Percentiles rank a stretch among this genome's conserved stretches.
These are phyloP conservation scores for Pachycephala philippinensis DNA, from an alignment of 2,113 vertebrate genomes.

Conservation along the genomic window DNA sequence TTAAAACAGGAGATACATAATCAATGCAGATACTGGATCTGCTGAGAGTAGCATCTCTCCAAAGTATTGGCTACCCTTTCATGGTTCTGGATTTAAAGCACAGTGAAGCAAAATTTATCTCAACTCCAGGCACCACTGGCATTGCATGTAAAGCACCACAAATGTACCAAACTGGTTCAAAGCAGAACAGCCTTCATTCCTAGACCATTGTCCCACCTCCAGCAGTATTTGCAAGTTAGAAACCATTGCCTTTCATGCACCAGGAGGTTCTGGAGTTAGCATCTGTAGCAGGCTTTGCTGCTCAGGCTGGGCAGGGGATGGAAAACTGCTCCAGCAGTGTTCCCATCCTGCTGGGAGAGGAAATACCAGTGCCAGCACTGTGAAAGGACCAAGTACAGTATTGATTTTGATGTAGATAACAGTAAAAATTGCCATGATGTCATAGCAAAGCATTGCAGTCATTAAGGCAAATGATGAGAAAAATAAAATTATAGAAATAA, in stretches of 20 bases:
- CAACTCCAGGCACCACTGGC: not conserved
- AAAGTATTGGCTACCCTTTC: not conserved
- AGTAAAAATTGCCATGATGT: not conserved
- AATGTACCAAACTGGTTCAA: not conserved
- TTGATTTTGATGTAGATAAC: not conserved
- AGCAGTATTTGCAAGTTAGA: not conserved
- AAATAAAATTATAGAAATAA: not conserved
- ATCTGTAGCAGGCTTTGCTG: not conserved
- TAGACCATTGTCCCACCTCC: not conserved
- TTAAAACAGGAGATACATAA: not conserved
- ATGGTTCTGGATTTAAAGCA: not conserved
- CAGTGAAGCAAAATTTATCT: not conserved
- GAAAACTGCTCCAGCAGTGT: not conserved
- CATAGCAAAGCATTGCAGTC: not conserved
- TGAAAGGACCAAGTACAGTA: not conserved
- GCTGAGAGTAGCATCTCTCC: not conserved
- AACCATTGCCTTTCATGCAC: not conserved
- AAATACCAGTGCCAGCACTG: not conserved
- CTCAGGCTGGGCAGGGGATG: not conserved
- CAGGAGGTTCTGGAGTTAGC: not conserved
- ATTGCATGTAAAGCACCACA: not conserved
- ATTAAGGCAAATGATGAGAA: not conserved
- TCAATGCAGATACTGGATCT: not conserved
- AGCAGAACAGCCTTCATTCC: not conserved
- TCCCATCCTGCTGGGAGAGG: not conserved